Percentiles rank a stretch among this genome's conserved stretches.
Evolutionary conservation across 2,888 invertebrate genomes (phyloP).

Genomic region (Tipula lateralis): DNA sequence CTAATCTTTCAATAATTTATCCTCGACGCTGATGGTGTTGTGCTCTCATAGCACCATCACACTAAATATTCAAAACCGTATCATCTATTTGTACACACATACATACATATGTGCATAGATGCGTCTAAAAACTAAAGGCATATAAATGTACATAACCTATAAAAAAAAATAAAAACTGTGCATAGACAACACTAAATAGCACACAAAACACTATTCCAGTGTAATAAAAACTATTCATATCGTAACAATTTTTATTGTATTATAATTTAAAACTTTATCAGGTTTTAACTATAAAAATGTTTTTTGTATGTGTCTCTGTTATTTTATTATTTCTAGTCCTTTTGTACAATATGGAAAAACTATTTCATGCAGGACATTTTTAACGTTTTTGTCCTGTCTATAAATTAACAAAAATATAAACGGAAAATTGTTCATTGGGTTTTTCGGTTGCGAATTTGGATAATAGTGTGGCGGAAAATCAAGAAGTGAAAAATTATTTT

Average conservation of each 20-base stretch:
- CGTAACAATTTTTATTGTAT: constrained; percentile 11
- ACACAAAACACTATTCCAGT: constrained; percentile 2
- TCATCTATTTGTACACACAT: not conserved
- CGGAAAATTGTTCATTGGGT: not conserved
- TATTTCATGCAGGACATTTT: not conserved
- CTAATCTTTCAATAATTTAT: constrained; percentile 37
- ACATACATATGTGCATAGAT: no score
- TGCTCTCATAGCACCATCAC: constrained; percentile 34
- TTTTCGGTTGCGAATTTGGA: not conserved
- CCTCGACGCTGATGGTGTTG: constrained; percentile 38
- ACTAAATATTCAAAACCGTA: not conserved
- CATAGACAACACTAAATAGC: not conserved
- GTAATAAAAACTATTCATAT: constrained; percentile 14
- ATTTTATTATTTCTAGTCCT: not conserved
- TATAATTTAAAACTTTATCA: constrained; percentile 19
- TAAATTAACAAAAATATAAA: constrained; percentile 1
- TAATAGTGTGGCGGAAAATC: not conserved
- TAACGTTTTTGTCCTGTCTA: not conserved
- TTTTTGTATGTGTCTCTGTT: not conserved
- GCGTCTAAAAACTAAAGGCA: not conserved
- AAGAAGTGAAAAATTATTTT: not conserved
- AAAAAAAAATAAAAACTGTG: not conserved
- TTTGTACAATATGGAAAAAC: not conserved
- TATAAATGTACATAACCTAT: not conserved
- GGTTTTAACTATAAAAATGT: constrained; percentile 19